Base-by-base conservation (phyloP, 2,888 invertebrate genomes). In the Cecidostiba fungosa region DNA sequence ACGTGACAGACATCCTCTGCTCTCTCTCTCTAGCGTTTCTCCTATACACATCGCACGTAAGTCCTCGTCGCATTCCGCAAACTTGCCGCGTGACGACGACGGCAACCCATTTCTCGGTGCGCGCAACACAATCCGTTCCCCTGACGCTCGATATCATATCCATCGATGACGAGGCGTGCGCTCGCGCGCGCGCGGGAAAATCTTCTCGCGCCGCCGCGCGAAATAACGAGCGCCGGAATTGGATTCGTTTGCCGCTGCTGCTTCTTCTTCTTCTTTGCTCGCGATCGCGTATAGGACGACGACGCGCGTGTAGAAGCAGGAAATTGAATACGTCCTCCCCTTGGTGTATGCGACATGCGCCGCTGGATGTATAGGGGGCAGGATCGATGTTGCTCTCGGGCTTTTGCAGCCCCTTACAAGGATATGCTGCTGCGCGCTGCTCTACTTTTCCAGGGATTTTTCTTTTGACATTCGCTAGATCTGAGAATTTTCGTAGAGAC, bases 251-350 rank as follows among this genome's bases (percentile, higher is more conserved):
- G 80, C 86, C 81, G 82, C 79, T 77, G 54, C 66, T 74, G 36
- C 77, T 47, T 32, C 73, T 8, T 59, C 50, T 54, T 66, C 66
- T 66, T 59, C 23, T 10, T 59, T 23, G n/a, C 59, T 59, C 66
- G 66, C 26, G 29, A 26, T 26, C 29, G 3, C 29, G 29, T 66
- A 29, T 23, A 16, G 59, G 62, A 26, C 1, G 62, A 59, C 59
- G 39, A 43, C 73, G 73, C 62, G 16, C 32, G 39, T 36, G 36
- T 82, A 77, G 74, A 85, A 84, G 88, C 87, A 91, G 90, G 91
- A 92, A 92, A 92, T 92, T 92, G 92, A 92, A 92, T 90, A 91
- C 90, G 90, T 90, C 91, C 89, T 66, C 29, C 26, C 66, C 88
- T 2, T 29, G 66, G 84, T 87, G 88, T 19, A 88, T 87, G 88